Percentiles rank a stretch among this genome's conserved stretches.
Conservation (phyloP, 1,140 invertebrate species). For the Gryon sp. region DNA sequence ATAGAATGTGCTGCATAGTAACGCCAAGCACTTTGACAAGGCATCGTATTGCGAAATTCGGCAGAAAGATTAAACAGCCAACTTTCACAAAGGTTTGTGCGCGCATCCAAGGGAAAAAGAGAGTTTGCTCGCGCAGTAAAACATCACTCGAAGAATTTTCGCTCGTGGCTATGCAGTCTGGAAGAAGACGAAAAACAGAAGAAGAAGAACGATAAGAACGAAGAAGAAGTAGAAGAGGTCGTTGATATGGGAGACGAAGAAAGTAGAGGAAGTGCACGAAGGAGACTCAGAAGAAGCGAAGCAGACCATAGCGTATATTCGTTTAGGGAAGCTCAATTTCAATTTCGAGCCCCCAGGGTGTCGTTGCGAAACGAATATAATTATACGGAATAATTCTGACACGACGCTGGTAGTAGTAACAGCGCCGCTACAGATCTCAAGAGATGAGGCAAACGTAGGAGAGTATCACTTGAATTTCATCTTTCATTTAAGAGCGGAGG, state of each 20-base stretch:
- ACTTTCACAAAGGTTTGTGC: conserved; percentile 52
- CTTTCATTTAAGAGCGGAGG: conserved; percentile 30
- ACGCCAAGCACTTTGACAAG: conserved; percentile 63
- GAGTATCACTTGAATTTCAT: conserved; percentile 47
- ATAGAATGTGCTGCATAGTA: conserved; percentile 60
- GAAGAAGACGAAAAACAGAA: conserved; percentile 10
- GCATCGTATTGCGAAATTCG: conserved; percentile 61
- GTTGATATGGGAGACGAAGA: no score
- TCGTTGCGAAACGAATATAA: conserved; percentile 80
- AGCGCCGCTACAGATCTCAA: conserved; percentile 44
- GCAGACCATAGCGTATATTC: conserved; percentile 65
- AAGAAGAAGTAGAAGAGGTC: no score
- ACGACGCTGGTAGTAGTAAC: conserved; percentile 59
- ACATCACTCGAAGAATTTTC: conserved; percentile 66
- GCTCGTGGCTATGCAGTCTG: conserved; percentile 68
- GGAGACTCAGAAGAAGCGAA: conserved; percentile 42
- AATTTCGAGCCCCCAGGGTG: conserved; percentile 79
- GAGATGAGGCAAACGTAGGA: conserved; percentile 49
- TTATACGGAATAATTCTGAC: conserved; percentile 80
- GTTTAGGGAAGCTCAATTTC: conserved; percentile 78
- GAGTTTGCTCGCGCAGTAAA: conserved; percentile 44
- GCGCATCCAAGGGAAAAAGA: conserved; percentile 48
- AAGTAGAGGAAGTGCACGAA: conserved; percentile 24
- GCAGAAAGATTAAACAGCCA: conserved; percentile 63
- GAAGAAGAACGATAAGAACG: conserved; percentile 10